Evolutionary conservation across 2,797 vertebrate species (phyloP).

Genomic region (Sylvia borin): DNA sequence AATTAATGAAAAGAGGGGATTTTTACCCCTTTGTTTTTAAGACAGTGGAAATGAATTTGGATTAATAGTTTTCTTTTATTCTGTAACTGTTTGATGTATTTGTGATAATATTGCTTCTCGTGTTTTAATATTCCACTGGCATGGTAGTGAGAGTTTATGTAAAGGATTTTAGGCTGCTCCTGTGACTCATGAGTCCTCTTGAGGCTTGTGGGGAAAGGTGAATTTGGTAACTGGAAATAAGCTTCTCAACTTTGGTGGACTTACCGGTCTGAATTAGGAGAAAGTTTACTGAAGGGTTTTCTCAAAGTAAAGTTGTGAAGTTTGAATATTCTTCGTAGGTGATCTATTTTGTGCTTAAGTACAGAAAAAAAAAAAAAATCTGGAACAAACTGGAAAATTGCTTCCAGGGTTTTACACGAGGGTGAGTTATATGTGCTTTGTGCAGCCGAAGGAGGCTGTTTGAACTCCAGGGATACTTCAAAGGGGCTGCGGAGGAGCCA

Average conservation of each 20-base stretch:
- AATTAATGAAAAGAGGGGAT: neutral
- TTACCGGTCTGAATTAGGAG: neutral
- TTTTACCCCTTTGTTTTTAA: neutral
- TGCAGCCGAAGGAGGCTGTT: neutral
- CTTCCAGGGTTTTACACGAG: neutral
- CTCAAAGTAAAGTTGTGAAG: neutral
- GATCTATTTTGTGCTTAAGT: neutral
- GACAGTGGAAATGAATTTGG: neutral
- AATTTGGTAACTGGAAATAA: neutral
- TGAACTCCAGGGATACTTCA: neutral
- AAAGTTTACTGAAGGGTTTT: neutral
- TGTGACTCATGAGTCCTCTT: neutral
- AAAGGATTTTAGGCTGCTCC: neutral
- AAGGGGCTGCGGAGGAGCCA: rapidly evolving
- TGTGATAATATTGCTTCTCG: neutral
- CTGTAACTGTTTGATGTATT: neutral
- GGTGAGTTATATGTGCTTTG: neutral
- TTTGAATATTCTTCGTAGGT: neutral
- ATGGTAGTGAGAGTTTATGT: neutral
- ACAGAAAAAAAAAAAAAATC: neutral
- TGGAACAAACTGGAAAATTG: neutral
- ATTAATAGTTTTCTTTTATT: neutral
- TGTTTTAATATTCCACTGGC: neutral
- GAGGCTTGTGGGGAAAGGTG: neutral
- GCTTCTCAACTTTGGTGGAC: neutral